These are phyloP conservation scores for Lithophane ornitopus DNA, from an alignment of 2,888 invertebrate genomes.

Conservation along the genomic window DNA sequence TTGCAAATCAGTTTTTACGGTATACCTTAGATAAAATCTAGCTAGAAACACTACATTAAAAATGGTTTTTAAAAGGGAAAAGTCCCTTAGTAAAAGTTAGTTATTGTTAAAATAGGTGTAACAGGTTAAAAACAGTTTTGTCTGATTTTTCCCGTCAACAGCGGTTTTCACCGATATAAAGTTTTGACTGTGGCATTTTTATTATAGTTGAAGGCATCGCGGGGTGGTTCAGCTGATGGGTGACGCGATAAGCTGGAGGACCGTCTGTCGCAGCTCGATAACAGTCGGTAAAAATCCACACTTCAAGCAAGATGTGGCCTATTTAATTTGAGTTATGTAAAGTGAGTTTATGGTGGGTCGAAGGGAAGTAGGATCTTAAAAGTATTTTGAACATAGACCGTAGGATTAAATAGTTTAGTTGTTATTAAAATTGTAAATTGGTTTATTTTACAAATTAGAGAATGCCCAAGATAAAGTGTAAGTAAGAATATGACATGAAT, in stretches of 20 bases:
- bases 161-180: background rate
- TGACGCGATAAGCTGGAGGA: conserved; percentile 60
- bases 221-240: conserved; percentile 46
- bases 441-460: background rate
- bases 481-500: background rate
- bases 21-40: background rate
- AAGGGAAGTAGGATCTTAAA: conserved; percentile 1
- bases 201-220: conserved; percentile 46
- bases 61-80: background rate
- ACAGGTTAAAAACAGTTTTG: background rate
- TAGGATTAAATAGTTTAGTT: background rate
- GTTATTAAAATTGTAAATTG: background rate
- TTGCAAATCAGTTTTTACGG: background rate
- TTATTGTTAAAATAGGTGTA: background rate
- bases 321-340: conserved; percentile 44
- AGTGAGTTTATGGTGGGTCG: conserved; percentile 7
- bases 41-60: background rate
- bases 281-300: conserved; percentile 48
- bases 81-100: background rate
- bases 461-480: background rate
- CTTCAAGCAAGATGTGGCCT: conserved; percentile 34
- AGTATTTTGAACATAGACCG: background rate
- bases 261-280: conserved; percentile 68
- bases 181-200: conserved; percentile 1
- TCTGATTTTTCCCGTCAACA: background rate